Conservation (phyloP, 2,888 invertebrate species). For the Phalera bucephala region DNA sequence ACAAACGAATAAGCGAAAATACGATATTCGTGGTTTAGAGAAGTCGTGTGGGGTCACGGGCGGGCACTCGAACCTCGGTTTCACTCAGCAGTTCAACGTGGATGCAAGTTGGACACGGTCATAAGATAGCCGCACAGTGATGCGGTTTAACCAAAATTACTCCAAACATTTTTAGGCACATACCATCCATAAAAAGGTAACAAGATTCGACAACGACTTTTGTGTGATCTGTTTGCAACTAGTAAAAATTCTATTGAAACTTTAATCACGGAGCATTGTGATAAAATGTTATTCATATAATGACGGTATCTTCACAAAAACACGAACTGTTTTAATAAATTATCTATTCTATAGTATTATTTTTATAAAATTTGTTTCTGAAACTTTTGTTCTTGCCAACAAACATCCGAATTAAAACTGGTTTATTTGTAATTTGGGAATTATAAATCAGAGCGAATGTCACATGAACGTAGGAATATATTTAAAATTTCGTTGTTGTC, state of each 20-base stretch:
- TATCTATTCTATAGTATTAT: neutral
- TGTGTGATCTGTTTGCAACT: too few species aligned
- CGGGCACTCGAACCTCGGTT: constrained; percentile 50
- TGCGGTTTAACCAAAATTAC: too few species aligned
- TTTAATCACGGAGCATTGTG: neutral
- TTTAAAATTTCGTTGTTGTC: constrained; percentile 43
- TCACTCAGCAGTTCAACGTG: constrained; percentile 43
- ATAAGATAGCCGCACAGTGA: too few species aligned
- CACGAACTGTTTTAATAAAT: neutral
- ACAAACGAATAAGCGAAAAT: too few species aligned
- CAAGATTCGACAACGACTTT: too few species aligned
- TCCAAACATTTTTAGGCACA: too few species aligned
- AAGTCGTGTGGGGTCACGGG: constrained; percentile 49
- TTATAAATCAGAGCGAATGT: constrained; percentile 33
- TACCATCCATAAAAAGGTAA: too few species aligned
- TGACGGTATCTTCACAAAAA: neutral
- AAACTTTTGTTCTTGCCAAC: neutral
- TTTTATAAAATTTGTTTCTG: neutral
- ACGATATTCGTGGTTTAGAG: constrained; percentile 36
- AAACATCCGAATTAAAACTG: neutral
- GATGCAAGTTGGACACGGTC: constrained; percentile 27
- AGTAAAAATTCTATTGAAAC: neutral
- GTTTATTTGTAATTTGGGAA: neutral
- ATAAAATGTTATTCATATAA: neutral
- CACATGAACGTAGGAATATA: constrained; percentile 58